A percentile compares a stretch with the other conserved stretches of the same genome.
Evolutionary conservation across 2,797 vertebrate genomes (phyloP).

Genomic region (Oryzias sinensis): DNA sequence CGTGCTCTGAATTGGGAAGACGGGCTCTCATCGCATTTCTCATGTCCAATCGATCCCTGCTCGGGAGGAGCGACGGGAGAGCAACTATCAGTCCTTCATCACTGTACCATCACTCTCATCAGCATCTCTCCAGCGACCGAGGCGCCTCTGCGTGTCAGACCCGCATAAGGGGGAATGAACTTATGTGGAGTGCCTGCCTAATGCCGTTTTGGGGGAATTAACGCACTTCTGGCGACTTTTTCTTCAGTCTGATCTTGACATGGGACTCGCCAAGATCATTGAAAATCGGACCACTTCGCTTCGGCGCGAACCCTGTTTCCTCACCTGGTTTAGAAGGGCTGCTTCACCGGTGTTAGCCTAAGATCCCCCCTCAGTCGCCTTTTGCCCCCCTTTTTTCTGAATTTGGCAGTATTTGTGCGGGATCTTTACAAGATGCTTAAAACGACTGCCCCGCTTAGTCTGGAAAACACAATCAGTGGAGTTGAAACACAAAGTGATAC

Average conservation of each 20-base stretch:
- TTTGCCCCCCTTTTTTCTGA: conserved; percentile 9
- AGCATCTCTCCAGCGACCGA: conserved; percentile 60
- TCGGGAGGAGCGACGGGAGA: conserved; percentile 74
- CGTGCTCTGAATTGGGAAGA: conserved; percentile 81
- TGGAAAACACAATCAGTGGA: conserved; percentile 54
- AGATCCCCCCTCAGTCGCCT: conserved; percentile 16
- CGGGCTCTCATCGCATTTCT: conserved; percentile 72
- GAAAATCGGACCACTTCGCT: conserved; percentile 43
- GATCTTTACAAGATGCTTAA: conserved; percentile 50
- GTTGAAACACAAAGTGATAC: conserved; percentile 65
- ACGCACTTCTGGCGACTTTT: conserved; percentile 70
- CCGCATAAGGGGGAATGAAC: conserved; percentile 42
- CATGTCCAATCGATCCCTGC: conserved; percentile 80
- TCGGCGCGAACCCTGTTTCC: conserved; percentile 20
- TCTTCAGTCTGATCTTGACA: conserved; percentile 42
- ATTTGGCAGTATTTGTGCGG: conserved; percentile 20
- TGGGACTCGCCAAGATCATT: conserved; percentile 49
- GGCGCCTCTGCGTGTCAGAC: conserved; percentile 41
- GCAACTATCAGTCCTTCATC: conserved; percentile 75
- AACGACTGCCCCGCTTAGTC: conserved; percentile 44
- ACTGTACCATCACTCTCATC: conserved; percentile 57
- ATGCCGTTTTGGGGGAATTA: conserved; percentile 57
- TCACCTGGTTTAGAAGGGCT: conserved; percentile 41
- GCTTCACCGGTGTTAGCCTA: conserved; percentile 31
- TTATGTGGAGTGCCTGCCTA: conserved; percentile 53